Evolutionary conservation across 2,888 invertebrate genomes (phyloP).

Genomic region (Eurytoma californica): DNA sequence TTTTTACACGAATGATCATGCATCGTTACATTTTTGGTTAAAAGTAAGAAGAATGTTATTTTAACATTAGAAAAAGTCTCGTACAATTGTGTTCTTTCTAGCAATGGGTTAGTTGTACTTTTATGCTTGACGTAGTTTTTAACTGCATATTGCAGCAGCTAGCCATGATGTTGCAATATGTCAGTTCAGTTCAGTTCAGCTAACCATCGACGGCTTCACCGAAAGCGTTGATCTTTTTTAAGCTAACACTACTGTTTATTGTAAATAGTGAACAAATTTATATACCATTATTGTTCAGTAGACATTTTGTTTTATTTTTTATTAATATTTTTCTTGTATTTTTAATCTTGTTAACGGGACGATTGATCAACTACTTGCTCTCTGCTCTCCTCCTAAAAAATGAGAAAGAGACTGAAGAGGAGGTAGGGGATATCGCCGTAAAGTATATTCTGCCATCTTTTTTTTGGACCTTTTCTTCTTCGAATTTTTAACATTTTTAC

Average conservation of each 20-base stretch:
- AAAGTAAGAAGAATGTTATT: background rate
- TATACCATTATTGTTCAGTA: conserved; percentile 23
- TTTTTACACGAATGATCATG: background rate
- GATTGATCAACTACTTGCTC: background rate
- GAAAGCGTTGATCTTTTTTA: conserved; percentile 3
- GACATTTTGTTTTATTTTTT: background rate
- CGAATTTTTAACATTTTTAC: conserved; percentile 16
- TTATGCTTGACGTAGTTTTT: conserved; percentile 2
- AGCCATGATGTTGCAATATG: background rate
- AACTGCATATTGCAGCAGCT: background rate
- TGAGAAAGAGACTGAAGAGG: background rate
- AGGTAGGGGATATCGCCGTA: background rate
- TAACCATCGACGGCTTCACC: background rate
- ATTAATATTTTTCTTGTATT: conserved; percentile 11
- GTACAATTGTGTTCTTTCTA: background rate
- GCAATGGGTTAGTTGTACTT: background rate
- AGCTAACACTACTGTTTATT: conserved; percentile 13
- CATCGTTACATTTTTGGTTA: background rate
- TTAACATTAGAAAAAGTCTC: background rate
- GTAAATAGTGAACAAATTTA: conserved; percentile 36
- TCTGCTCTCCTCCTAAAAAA: background rate
- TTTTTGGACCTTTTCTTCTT: background rate
- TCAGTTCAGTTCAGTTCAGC: conserved; percentile 3
- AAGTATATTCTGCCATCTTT: background rate
- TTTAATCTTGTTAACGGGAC: conserved; percentile 15